Base-by-base conservation (phyloP, 1,140 invertebrate species). In the Harpegnathos saltator region DNA sequence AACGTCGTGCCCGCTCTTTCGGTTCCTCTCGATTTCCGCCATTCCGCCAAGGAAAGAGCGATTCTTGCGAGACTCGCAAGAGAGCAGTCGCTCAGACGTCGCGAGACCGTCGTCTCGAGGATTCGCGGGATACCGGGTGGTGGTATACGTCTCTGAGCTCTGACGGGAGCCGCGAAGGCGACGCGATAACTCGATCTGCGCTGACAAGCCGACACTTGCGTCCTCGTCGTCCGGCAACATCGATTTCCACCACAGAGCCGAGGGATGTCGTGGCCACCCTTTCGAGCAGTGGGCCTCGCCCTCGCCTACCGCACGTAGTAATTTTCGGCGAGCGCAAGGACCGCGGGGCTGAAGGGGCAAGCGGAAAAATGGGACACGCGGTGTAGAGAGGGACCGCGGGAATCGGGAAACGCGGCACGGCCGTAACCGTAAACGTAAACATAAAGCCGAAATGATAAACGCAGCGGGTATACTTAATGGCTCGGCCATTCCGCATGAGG, bases 381-480 rank as follows among this genome's bases (percentile, higher is more conserved):
- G 7, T 4, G 12, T n/a, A n/a, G 50, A 22, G 3, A 38, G 19
- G 7, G 50, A 22, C 63, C 48, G 9, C 48, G 29, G 63, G 75
- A 83, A 84, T 85, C 75, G 61, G 52, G 22, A 84, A 83, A 77
- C 72, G 72, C 81, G 48, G 26, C 54, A 66, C 54, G 59, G 24
- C 17, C 75, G 85, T 78, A 89, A 89, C 50, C 84, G 83, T 89
- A 87, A 88, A 82, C 84, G 81, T 86, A 75, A 86, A 77, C 74
- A 84, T 88, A 88, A 88, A 88, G 83, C 84, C 80, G 75, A 89
- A 85, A 89, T 88, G 87, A 89, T 85, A 85, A 86, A 89, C 78
- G 86, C 71, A 89, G 63, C 84, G 85, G 65, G 80, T 69, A 89
- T 66, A 85, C 83, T 89, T 88, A 88, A 89, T 88, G 86, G 86